These are phyloP conservation scores for Tenebrosternarchus preto DNA, from an alignment of 2,113 vertebrate genomes.

Conservation along the genomic window DNA sequence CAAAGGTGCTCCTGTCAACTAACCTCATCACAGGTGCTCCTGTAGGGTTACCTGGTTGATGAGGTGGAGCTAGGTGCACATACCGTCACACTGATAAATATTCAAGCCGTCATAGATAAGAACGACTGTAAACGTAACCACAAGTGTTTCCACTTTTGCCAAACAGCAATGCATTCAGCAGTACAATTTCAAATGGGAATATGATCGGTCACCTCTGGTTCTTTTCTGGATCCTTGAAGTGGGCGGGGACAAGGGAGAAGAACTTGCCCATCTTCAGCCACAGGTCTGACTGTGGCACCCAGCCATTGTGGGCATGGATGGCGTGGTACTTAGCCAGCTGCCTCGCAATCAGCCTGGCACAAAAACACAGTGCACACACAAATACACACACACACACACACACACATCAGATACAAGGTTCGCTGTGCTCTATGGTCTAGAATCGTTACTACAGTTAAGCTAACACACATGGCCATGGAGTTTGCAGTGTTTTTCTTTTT, in stretches of 20 bases:
- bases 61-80: too few relatives aligned
- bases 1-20: too few relatives aligned
- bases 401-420: background rate
- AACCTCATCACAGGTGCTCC: too few relatives aligned
- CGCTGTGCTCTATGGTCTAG: background rate
- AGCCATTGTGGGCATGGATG: conserved; percentile 97
- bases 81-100: too few relatives aligned
- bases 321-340: conserved; percentile 96
- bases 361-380: conserved; percentile 49
- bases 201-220: conserved; percentile 87
- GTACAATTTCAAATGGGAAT: too few relatives aligned
- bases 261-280: conserved; percentile 97
- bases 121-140: too few relatives aligned
- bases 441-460: background rate
- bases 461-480: background rate
- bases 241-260: conserved; percentile 89
- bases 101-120: too few relatives aligned
- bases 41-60: too few relatives aligned
- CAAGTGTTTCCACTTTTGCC: too few relatives aligned
- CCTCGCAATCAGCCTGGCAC: conserved; percentile 87
- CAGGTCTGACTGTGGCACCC: conserved; percentile 94
- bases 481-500: background rate
- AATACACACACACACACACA: conserved; percentile 51
- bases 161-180: too few relatives aligned
- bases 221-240: conserved; percentile 81